Percentiles rank a stretch among this genome's conserved stretches.
Conservation (phyloP, 2,888 invertebrate species). For the Hyppa rectilinea region DNA sequence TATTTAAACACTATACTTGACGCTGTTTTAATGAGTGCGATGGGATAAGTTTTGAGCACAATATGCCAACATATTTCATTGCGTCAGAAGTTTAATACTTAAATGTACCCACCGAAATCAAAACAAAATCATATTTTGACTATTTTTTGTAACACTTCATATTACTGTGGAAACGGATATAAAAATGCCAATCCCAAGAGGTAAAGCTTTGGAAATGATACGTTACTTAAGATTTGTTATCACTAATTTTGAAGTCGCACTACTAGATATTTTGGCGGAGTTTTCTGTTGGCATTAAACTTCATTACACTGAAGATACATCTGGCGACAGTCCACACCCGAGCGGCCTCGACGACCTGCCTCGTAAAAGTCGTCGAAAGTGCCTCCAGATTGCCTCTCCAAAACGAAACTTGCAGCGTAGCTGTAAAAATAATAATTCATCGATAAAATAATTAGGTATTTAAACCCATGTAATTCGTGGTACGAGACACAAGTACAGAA, state of each 20-base stretch:
- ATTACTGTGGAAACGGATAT: constrained; percentile 34
- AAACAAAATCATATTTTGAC: constrained; percentile 64
- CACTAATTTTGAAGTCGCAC: constrained; percentile 69
- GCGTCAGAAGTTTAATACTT: constrained; percentile 67
- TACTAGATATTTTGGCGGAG: constrained; percentile 66
- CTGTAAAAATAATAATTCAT: constrained; percentile 83
- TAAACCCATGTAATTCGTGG: not conserved
- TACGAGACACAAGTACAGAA: not conserved
- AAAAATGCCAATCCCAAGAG: constrained; percentile 53
- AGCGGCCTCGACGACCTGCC: constrained; percentile 96
- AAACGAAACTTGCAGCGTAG: constrained; percentile 96
- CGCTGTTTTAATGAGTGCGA: constrained; percentile 75
- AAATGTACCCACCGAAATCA: constrained; percentile 64
- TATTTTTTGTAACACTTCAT: constrained; percentile 54
- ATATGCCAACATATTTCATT: constrained; percentile 64
- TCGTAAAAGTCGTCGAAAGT: constrained; percentile 95
- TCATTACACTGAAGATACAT: constrained; percentile 97
- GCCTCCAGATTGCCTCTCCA: constrained; percentile 94
- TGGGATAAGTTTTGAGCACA: constrained; percentile 76
- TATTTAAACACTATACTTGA: constrained; percentile 81
- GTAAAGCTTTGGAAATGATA: constrained; percentile 60
- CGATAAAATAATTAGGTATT: not conserved
- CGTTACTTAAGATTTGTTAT: constrained; percentile 65
- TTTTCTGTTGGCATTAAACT: constrained; percentile 90
- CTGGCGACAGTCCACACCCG: constrained; percentile 96